Evolutionary conservation across 2,113 vertebrate genomes (phyloP), one percentile per base, ranked within the genome.

Genomic region (Phoxinus phoxinus): DNA sequence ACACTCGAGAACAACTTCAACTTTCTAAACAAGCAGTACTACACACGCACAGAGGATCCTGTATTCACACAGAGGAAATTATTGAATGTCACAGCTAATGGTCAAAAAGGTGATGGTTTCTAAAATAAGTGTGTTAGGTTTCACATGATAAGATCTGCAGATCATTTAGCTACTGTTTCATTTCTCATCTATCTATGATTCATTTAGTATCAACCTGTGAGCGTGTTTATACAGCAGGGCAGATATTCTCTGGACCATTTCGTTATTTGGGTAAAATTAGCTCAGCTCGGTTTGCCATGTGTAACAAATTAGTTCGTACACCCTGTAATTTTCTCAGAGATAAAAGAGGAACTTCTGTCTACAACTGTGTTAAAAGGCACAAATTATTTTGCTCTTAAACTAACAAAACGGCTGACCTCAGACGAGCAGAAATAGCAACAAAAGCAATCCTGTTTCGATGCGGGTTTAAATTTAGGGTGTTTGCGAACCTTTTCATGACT

Each of bases 401-500:
- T 41, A 80, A 80, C 58, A 65, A 46, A 63, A 46, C 35, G 37
- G 37, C 78, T 27, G 78, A 80, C 58, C 58, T 80, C 78, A 80
- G 78, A 80, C 3, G 78, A 63, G 58, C 78, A 44, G n/a, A 80
- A 80, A 80, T 80, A 80, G 58, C 56, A 63, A 80, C 78, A 61
- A 46, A 80, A 63, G 78, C 78, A 80, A 25, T 41, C 11, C n/a
- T 63, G 78, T 25, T 41, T 56, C 53, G 23, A 61, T 25, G n/a
- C 30, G 48, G 2, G 6, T 77, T 53, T 35, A 46, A 63, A 46
- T 80, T 80, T 19, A 61, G 32, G 76, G 58, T 63, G 78, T 51
- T 63, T 46, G 58, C 58, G 4, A 63, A 80, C 32, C 53, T 61
- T 80, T 80, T 80, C 58, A 61, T 79, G 56, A 37, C 53, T 59